phyloP scores from a whole-genome alignment of 2,113 vertebrate species.

The Bostrychus sinensis region DNA sequence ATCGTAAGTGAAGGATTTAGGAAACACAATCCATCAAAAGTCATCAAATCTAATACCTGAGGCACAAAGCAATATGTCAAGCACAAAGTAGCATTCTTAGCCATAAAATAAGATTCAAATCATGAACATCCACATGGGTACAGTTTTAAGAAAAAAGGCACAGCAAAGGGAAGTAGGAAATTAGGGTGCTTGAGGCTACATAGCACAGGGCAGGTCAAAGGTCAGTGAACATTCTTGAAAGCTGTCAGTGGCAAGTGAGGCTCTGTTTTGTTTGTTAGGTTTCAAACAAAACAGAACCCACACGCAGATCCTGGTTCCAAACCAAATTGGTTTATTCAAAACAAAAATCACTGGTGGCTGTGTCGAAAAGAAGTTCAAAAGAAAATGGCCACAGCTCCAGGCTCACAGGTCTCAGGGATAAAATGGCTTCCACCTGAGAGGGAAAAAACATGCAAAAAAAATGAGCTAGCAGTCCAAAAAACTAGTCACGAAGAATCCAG shows the following conservation, averaged over 20 bases:
- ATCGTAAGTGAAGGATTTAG: conserved; percentile 87
- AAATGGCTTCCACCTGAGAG: too few species aligned
- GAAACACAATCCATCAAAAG: conserved; percentile 58
- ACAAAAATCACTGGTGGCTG: too few species aligned
- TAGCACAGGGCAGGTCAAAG: conserved; percentile 52
- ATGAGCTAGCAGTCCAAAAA: too few species aligned
- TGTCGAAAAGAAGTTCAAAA: too few species aligned
- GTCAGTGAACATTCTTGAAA: conserved; percentile 53
- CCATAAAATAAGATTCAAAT: conserved; percentile 18
- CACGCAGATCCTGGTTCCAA: too few species aligned
- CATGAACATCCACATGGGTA: background rate
- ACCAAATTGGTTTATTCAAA: too few species aligned
- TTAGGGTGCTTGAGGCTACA: conserved; percentile 37
- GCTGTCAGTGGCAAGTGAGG: conserved; percentile 53
- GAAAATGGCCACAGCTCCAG: too few species aligned
- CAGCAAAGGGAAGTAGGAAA: background rate
- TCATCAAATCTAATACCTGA: conserved; percentile 32
- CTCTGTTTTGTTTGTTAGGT: conserved; percentile 72
- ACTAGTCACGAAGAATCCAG: too few species aligned
- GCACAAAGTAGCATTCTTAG: background rate
- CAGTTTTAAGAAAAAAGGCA: conserved; percentile 6
- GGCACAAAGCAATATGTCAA: background rate
- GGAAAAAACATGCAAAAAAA: too few species aligned
- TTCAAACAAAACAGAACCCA: too few species aligned
- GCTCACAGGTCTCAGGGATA: too few species aligned